phyloP scores from a whole-genome alignment of 2,888 invertebrate genomes.

The Drepanosiphum platanoidis region DNA sequence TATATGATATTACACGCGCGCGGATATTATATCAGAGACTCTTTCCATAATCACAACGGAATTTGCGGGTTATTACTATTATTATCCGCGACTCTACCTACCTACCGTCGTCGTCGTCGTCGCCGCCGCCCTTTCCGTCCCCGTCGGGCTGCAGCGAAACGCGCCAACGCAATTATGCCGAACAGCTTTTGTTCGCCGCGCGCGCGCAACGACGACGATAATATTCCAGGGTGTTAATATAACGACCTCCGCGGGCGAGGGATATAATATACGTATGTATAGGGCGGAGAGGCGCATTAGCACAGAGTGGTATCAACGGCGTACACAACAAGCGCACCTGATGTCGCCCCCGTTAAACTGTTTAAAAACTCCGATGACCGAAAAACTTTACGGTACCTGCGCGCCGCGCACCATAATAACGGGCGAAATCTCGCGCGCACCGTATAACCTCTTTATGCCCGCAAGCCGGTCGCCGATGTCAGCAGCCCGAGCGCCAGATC shows the following conservation, averaged over 20 bases:
- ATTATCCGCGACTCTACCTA: too few relatives aligned
- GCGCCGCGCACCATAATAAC: neutral
- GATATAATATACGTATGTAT: neutral
- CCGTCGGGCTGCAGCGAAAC: neutral
- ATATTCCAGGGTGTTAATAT: slow-evolving; percentile 4
- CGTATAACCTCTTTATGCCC: slow-evolving; percentile 30
- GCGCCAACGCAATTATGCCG: slow-evolving; percentile 18
- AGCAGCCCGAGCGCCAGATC: neutral
- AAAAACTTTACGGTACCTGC: slow-evolving; percentile 18
- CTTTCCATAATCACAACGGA: slow-evolving; percentile 51
- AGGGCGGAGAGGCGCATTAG: slow-evolving; percentile 30
- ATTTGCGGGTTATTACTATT: slow-evolving; percentile 34
- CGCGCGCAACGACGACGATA: neutral
- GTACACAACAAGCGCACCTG: slow-evolving; percentile 55
- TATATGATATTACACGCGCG: neutral
- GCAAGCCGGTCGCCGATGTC: neutral
- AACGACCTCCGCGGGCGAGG: neutral
- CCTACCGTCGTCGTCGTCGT: neutral
- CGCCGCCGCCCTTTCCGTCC: neutral
- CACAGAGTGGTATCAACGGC: slow-evolving; percentile 49
- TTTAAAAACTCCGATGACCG: slow-evolving; percentile 52
- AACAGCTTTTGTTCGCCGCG: slow-evolving; percentile 25
- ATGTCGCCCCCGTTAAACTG: slow-evolving; percentile 39
- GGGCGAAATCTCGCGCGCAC: slow-evolving; percentile 41
- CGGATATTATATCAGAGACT: slow-evolving; percentile 25